Evolutionary conservation across 1,140 invertebrate species (phyloP), one percentile per base, ranked within the genome.

Genomic region (Xylocopa sonorina): DNA sequence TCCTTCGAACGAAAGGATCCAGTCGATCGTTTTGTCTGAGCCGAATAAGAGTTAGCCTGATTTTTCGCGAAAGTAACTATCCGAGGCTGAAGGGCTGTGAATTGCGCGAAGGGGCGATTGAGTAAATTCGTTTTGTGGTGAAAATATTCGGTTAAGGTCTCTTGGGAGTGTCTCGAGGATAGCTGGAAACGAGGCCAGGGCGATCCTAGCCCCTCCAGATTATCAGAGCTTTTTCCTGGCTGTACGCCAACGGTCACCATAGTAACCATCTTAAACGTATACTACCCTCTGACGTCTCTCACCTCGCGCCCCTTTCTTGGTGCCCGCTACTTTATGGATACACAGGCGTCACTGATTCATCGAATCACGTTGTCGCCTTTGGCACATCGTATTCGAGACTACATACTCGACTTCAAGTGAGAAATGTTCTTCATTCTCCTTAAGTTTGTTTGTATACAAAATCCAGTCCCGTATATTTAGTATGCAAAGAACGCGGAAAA

Each of bases 191-290:
- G 82, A 88, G 86, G 87, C 80, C 89, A 89, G 88, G 78, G 85
- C 81, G 86, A 86, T 87, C 78, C 84, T 82, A 84, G 77, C 81
- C 83, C 46, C 85, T 80, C 71, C 67, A 84, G 86, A 90, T 91
- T 89, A 90, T 91, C 88, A 83, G 84, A 84, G 84, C 82, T 88
- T 88, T 89, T 89, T 87, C 79, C 85, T 92, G 90, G 90, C 90
- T 24, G 34, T 67, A 64, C 58, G 90, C 91, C 91, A 92, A 84
- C 84, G 81, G 88, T 91, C 85, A 87, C 89, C 89, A 90, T 90
- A 78, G 89, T 80, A 88, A 91, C 89, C 88, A 82, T 88, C 88
- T 90, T 90, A 90, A 90, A 89, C 82, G 86, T 89, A 71, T 76
- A 81, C 63, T 48, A 76, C 67, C 74, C 69, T 46, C 62, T 43